phyloP scores from a whole-genome alignment of 2,888 invertebrate species.

The Zootermopsis nevadensis region DNA sequence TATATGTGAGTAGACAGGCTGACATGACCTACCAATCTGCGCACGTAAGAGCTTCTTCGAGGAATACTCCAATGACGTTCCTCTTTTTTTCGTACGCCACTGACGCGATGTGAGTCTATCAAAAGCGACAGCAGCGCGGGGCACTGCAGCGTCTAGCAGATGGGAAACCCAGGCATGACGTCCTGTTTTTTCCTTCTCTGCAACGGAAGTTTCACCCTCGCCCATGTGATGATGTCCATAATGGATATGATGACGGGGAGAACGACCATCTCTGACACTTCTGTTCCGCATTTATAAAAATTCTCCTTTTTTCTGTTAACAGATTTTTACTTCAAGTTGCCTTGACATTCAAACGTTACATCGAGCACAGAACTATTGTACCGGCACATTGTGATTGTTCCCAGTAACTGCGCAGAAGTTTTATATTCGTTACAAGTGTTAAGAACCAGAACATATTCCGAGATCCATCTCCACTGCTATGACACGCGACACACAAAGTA shows the following conservation, averaged over 20 bases:
- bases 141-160: background rate
- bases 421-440: too few species aligned
- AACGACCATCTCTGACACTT: background rate
- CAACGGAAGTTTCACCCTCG: background rate
- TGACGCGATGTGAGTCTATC: background rate
- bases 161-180: slow-evolving; percentile 10
- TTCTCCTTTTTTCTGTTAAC: background rate
- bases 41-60: too few species aligned
- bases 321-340: slow-evolving; percentile 4
- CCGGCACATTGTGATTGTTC: too few species aligned
- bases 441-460: too few species aligned
- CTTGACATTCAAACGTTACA: background rate
- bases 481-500: too few species aligned
- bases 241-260: slow-evolving; percentile 14
- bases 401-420: too few species aligned
- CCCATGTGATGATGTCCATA: slow-evolving; percentile 31
- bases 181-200: slow-evolving; percentile 12
- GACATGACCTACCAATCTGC: too few species aligned
- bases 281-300: slow-evolving; percentile 22
- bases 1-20: too few species aligned
- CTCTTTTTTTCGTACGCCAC: background rate
- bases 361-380: too few species aligned
- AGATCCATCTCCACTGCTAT: too few species aligned
- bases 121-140: too few species aligned
- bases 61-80: too few species aligned